Conservation (phyloP, 2,888 invertebrate genomes). For the Agrilus mali region DNA sequence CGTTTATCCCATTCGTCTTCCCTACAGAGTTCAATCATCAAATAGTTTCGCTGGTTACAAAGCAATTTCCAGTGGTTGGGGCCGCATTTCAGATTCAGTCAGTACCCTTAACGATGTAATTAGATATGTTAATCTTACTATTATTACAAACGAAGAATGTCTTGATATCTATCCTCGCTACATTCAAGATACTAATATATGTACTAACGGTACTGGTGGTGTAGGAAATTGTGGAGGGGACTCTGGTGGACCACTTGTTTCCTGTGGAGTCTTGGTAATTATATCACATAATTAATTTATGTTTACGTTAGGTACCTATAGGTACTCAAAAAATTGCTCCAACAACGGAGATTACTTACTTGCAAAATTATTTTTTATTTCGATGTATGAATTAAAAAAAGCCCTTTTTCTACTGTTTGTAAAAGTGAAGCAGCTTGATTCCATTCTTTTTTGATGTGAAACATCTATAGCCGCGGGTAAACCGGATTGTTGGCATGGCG, state of each 20-base stretch:
- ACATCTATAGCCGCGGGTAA: no score
- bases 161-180: constrained; percentile 31
- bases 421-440: no score
- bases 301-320: no score
- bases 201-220: constrained; percentile 32
- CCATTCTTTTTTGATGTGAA: no score
- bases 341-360: no score
- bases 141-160: constrained; percentile 35
- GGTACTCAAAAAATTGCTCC: no score
- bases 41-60: constrained; percentile 27
- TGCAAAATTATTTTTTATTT: no score
- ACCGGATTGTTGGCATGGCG: no score
- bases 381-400: no score
- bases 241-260: constrained; percentile 27
- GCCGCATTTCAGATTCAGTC: constrained; percentile 27
- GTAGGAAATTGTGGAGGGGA: constrained; percentile 40
- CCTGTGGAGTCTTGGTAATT: constrained; percentile 3
- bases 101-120: constrained; percentile 31
- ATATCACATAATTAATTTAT: no score
- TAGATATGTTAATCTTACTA: constrained; percentile 29
- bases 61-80: constrained; percentile 37
- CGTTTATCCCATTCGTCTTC: constrained; percentile 10
- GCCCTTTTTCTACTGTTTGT: no score
- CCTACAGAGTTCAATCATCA: constrained; percentile 16
- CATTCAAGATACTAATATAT: constrained; percentile 35